phyloP scores from a whole-genome alignment of 2,888 invertebrate genomes.

The Aphodius sticticus region DNA sequence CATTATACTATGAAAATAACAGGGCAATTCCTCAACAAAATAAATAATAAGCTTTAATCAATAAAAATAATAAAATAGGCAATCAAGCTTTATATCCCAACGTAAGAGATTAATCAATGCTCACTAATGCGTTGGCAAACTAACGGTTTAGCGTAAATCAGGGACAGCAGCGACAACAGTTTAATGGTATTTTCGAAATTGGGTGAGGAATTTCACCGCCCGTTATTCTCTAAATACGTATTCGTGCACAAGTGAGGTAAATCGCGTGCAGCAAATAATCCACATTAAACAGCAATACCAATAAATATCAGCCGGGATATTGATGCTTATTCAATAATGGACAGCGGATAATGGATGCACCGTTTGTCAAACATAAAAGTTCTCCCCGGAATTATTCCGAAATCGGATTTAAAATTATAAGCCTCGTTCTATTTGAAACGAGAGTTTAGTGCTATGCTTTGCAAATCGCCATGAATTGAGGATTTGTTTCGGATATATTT shows the following conservation, averaged over 20 bases:
- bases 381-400: not conserved
- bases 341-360: not conserved
- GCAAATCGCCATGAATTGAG: no score
- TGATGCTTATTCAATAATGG: not conserved
- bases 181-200: not conserved
- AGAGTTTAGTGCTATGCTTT: not conserved
- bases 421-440: not conserved
- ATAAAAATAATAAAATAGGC: not conserved
- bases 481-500: no score
- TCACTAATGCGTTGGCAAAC: not conserved
- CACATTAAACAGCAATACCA: not conserved
- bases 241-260: not conserved
- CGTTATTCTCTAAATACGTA: not conserved
- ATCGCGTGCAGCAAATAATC: not conserved
- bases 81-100: not conserved
- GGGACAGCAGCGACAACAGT: not conserved
- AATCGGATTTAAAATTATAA: not conserved
- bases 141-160: not conserved
- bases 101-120: no score
- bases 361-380: not conserved
- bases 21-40: no score
- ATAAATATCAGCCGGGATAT: not conserved
- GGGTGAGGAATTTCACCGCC: not conserved
- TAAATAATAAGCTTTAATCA: no score
- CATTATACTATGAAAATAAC: no score